phyloP scores from a whole-genome alignment of 2,113 vertebrate species.

The Podarcis muralis region DNA sequence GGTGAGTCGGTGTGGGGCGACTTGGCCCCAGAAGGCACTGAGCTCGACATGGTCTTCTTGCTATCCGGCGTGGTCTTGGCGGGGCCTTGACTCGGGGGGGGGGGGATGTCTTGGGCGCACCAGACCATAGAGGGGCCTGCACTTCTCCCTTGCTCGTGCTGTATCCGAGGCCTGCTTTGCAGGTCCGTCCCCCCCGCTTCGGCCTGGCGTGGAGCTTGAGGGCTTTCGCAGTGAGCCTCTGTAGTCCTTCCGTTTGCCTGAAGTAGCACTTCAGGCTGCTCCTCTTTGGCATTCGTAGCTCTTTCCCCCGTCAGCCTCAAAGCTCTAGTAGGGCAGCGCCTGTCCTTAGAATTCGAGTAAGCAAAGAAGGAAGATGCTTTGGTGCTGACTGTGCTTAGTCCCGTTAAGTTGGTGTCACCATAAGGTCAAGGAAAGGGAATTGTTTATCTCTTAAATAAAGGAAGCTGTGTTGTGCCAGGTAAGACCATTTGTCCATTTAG shows the following conservation, averaged over 20 bases:
- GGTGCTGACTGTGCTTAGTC: background rate
- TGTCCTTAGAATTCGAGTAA: background rate
- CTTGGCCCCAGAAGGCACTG: background rate
- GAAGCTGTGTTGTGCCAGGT: background rate
- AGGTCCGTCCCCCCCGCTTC: background rate
- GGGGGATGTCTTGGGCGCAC: background rate
- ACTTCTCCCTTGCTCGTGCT: background rate
- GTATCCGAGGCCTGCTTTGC: background rate
- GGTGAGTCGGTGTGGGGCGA: slow-evolving; percentile 4
- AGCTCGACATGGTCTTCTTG: background rate
- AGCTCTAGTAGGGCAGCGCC: background rate
- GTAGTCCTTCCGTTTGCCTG: background rate
- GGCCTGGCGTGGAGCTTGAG: background rate
- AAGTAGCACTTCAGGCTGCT: background rate
- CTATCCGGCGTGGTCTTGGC: background rate
- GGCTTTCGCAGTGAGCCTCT: background rate
- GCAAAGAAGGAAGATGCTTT: background rate
- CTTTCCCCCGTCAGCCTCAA: background rate
- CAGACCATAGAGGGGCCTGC: background rate
- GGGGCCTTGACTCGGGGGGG: background rate
- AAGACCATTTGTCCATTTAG: background rate
- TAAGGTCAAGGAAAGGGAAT: background rate
- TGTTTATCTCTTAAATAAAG: background rate
- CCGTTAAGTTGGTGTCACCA: background rate
- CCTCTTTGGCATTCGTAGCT: background rate